These are phyloP conservation scores for Catostylus mosaicus DNA, from an alignment of 30 jellyfish, hydroid and myxozoan species.

Conservation along the genomic window DNA sequence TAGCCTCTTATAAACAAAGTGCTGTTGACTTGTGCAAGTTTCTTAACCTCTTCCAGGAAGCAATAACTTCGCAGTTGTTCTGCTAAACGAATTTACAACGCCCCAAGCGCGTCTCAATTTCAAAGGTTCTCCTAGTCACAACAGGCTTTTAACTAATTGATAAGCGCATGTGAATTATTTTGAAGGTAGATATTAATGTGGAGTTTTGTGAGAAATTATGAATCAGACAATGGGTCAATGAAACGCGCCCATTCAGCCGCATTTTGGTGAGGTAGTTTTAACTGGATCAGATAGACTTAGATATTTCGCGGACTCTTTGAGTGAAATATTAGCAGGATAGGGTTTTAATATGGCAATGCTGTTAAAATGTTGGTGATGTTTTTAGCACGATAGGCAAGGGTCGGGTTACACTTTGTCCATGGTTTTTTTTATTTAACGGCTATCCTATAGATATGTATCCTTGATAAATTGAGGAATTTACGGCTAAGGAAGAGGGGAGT, in stretches of 20 bases:
- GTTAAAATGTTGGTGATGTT: neutral
- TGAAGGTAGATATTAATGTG: neutral
- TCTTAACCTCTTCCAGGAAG: neutral
- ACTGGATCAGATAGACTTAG: neutral
- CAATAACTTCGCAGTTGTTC: neutral
- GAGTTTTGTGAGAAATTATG: neutral
- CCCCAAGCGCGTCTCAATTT: neutral
- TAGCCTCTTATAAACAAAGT: neutral
- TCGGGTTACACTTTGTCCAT: no score
- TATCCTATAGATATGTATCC: no score
- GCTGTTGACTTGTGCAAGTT: neutral
- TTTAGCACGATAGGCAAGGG: no score
- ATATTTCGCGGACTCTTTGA: conserved; percentile 9
- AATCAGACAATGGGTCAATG: neutral
- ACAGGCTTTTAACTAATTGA: neutral
- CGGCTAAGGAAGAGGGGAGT: no score
- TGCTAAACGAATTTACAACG: neutral
- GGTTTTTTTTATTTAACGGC: no score
- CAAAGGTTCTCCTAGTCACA: neutral
- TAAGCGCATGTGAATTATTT: neutral
- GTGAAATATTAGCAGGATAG: neutral
- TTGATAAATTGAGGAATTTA: no score
- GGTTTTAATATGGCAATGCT: neutral
- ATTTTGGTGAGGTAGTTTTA: neutral
- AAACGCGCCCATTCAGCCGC: neutral